Percentiles rank a stretch among this genome's conserved stretches.
Evolutionary conservation across 2,888 invertebrate species (phyloP).

Genomic region (Drosophila kambysellisi): DNA sequence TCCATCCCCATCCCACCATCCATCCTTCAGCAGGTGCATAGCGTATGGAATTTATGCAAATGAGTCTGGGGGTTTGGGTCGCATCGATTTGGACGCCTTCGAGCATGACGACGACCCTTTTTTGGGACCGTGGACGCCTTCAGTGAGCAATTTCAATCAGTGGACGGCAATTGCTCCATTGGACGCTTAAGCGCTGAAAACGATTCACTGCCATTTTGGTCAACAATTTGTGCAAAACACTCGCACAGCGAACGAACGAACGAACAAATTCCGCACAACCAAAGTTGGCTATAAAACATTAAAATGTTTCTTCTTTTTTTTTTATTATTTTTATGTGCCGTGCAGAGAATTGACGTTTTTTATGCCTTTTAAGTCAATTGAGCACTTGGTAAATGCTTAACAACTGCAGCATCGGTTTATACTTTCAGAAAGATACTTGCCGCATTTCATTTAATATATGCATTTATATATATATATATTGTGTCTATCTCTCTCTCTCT

Average conservation of each 20-base stretch:
- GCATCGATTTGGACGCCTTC: slow-evolving; percentile 51
- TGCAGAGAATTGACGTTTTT: slow-evolving; percentile 8
- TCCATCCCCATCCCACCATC: background rate
- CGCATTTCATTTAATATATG: background rate
- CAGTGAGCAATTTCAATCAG: slow-evolving; percentile 61
- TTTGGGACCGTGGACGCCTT: slow-evolving; percentile 41
- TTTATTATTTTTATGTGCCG: slow-evolving; percentile 1
- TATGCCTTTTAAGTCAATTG: slow-evolving; percentile 31
- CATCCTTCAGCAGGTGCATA: slow-evolving; percentile 40
- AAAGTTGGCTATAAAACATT: slow-evolving; percentile 66
- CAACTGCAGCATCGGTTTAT: slow-evolving; percentile 7
- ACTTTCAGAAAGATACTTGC: background rate
- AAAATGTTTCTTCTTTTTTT: slow-evolving; percentile 19
- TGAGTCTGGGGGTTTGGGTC: slow-evolving; percentile 36
- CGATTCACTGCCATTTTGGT: slow-evolving; percentile 60
- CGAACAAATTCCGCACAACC: slow-evolving; percentile 56
- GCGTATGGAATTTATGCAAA: slow-evolving; percentile 62
- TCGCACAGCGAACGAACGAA: slow-evolving; percentile 13
- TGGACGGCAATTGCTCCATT: slow-evolving; percentile 61
- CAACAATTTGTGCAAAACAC: slow-evolving; percentile 63
- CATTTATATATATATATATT: background rate
- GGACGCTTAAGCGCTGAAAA: slow-evolving; percentile 43
- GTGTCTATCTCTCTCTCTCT: background rate
- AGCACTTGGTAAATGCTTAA: slow-evolving; percentile 10
- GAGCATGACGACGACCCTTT: slow-evolving; percentile 52